These are phyloP conservation scores for Madoqua kirkii DNA, from an alignment of 2,113 vertebrate species.

Conservation along the genomic window DNA sequence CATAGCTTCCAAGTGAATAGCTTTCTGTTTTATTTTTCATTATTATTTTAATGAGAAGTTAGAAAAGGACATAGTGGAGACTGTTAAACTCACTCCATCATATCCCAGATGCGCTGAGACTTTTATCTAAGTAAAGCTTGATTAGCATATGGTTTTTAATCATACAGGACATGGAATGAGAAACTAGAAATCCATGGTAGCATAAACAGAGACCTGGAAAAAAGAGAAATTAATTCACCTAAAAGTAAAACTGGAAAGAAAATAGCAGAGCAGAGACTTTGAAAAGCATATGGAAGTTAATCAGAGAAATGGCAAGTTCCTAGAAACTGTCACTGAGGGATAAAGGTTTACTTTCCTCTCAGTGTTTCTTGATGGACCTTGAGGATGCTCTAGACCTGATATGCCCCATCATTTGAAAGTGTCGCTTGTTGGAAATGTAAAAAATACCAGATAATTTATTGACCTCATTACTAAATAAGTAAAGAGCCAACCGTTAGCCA, in stretches of 20 bases:
- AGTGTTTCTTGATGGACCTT: background rate
- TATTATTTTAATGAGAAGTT: background rate
- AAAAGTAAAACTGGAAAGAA: conserved; percentile 10
- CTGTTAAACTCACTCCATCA: background rate
- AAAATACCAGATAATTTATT: background rate
- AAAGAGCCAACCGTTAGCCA: background rate
- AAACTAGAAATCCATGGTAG: background rate
- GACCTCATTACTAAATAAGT: background rate
- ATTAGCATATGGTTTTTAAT: background rate
- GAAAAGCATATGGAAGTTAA: background rate
- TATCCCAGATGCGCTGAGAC: background rate
- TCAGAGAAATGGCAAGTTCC: background rate
- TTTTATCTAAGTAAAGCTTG: background rate
- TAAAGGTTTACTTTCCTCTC: background rate
- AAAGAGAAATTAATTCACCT: background rate
- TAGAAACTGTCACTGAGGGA: background rate
- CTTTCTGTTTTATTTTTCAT: background rate
- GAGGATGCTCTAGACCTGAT: background rate
- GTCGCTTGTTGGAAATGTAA: background rate
- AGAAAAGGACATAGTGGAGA: background rate
- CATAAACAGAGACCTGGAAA: background rate
- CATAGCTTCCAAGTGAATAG: background rate
- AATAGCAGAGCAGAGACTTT: background rate
- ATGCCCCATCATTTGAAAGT: background rate
- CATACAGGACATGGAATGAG: background rate